Percentiles rank a stretch among this genome's conserved stretches.
Conservation (phyloP, 2,113 vertebrate genomes). For the Marcusenius ussheri region DNA sequence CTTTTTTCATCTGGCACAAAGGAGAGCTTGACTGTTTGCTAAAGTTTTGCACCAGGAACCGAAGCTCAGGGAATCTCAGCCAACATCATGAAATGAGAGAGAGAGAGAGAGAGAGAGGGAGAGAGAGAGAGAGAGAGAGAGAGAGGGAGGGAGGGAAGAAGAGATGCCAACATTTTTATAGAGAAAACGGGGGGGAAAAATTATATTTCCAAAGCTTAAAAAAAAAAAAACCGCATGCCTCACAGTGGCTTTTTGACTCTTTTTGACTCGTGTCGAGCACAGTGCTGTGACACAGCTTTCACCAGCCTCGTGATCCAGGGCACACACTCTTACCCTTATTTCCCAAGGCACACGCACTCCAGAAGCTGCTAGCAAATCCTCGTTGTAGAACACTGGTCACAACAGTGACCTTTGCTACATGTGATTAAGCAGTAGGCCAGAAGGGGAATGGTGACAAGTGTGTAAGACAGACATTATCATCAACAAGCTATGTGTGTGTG, state of each 20-base stretch:
- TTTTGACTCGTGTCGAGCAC: not conserved
- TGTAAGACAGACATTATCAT: not conserved
- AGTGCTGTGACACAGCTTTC: slow-evolving; percentile 18
- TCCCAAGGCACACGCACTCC: not conserved
- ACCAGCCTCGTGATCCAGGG: not conserved
- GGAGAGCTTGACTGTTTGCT: slow-evolving; percentile 92
- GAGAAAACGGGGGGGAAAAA: slow-evolving; percentile 25
- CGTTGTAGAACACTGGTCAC: not conserved
- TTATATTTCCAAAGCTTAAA: slow-evolving; percentile 39
- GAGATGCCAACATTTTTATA: slow-evolving; percentile 29
- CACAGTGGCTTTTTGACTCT: slow-evolving; percentile 31
- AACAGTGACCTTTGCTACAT: not conserved
- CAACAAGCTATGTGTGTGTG: not conserved
- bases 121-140: slow-evolving; percentile 9
- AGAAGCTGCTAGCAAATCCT: not conserved
- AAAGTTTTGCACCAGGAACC: slow-evolving; percentile 87
- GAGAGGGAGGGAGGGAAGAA: slow-evolving; percentile 22
- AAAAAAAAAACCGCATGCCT: slow-evolving; percentile 34
- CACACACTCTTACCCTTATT: not conserved
- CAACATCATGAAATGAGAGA: slow-evolving; percentile 59
- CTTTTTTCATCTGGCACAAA: slow-evolving; percentile 75
- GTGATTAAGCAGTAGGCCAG: not conserved
- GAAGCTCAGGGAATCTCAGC: slow-evolving; percentile 61
- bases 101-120: slow-evolving; percentile 22
- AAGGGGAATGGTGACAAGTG: not conserved